Percentiles rank a stretch among this genome's conserved stretches.
Conservation (phyloP, 2,113 vertebrate genomes). For the Clarias batrachus region DNA sequence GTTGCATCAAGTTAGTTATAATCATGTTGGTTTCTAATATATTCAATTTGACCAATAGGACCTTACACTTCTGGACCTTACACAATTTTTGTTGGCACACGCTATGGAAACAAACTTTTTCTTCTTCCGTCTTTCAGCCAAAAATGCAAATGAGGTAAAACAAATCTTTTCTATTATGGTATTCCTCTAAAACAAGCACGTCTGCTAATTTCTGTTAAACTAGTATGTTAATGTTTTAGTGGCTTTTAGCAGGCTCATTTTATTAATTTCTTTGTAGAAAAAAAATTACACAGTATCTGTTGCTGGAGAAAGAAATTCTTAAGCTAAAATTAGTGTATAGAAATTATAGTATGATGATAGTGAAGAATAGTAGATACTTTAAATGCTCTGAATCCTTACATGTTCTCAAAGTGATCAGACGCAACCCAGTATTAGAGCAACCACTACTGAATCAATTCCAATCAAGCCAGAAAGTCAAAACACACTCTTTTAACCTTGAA, state of each 20-base stretch:
- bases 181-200: not conserved
- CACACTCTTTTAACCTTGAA: not conserved
- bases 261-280: not conserved
- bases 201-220: not conserved
- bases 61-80: not conserved
- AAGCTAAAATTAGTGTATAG: not conserved
- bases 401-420: not conserved
- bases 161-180: not conserved
- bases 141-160: not conserved
- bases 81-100: not conserved
- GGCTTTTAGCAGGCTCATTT: not conserved
- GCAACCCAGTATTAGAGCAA: not conserved
- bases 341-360: not conserved
- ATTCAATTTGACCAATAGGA: not conserved
- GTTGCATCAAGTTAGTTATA: not conserved
- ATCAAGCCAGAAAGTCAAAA: not conserved
- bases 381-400: not conserved
- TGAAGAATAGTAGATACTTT: not conserved
- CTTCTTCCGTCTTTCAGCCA: not conserved
- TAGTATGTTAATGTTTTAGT: not conserved
- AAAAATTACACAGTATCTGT: not conserved
- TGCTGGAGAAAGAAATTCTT: not conserved
- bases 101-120: not conserved
- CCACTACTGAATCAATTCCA: not conserved
- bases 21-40: not conserved